Evolutionary conservation across 1,140 invertebrate species (phyloP).

Genomic region (Battus philenor): DNA sequence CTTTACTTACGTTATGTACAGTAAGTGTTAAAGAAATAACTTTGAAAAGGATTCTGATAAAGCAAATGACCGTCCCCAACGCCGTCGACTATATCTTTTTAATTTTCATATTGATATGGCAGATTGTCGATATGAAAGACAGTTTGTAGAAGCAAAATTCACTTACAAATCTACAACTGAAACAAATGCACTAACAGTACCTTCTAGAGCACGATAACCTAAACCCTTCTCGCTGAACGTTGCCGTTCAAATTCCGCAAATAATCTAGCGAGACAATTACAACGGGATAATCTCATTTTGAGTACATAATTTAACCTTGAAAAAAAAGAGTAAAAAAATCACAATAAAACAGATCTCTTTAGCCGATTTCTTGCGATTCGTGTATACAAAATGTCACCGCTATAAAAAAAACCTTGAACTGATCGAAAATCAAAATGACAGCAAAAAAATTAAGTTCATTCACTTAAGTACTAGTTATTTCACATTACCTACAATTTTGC

Average conservation of each 20-base stretch:
- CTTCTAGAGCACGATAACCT: constrained; percentile 52
- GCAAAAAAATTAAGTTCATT: constrained; percentile 59
- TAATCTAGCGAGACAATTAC: constrained; percentile 41
- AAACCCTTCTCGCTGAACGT: constrained; percentile 23
- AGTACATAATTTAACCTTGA: constrained; percentile 59
- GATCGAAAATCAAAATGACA: constrained; percentile 26
- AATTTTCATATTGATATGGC: constrained; percentile 73
- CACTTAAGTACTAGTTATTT: constrained; percentile 65
- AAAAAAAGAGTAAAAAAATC: constrained; percentile 39
- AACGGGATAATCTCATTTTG: constrained; percentile 64
- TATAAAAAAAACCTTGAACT: constrained; percentile 16
- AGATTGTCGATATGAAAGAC: constrained; percentile 75
- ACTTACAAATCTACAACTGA: constrained; percentile 58
- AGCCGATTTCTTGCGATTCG: constrained; percentile 19
- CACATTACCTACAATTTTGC: constrained; percentile 48
- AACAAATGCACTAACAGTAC: constrained; percentile 68
- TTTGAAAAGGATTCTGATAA: constrained; percentile 17
- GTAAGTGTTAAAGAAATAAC: constrained; percentile 16
- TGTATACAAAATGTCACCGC: no score
- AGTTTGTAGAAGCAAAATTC: constrained; percentile 55
- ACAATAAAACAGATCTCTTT: constrained; percentile 63
- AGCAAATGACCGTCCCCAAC: constrained; percentile 60
- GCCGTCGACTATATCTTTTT: constrained; percentile 51
- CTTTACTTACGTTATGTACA: background rate
- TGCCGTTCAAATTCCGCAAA: constrained; percentile 39